A percentile compares a stretch with the other conserved stretches of the same genome.
Conservation (phyloP, 2,888 invertebrate species). For the Mallateleia sp. region DNA sequence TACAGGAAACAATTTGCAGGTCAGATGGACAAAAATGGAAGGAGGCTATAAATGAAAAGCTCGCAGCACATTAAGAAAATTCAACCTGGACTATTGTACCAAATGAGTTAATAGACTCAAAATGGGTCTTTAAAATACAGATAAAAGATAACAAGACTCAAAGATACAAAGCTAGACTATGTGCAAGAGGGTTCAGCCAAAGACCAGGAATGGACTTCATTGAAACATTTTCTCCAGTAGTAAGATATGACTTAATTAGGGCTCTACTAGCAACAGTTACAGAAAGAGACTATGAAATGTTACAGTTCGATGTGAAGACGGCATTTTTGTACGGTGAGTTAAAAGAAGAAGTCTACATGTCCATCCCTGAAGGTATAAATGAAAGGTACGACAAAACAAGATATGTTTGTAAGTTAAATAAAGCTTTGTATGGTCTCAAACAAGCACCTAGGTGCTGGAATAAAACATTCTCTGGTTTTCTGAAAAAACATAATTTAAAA, state of each 20-base stretch:
- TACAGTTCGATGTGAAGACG: slow-evolving; percentile 67
- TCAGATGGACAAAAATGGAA: slow-evolving; percentile 42
- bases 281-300: slow-evolving; percentile 45
- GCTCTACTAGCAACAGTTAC: slow-evolving; percentile 59
- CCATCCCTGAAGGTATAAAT: slow-evolving; percentile 11
- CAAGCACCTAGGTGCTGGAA: slow-evolving; percentile 62
- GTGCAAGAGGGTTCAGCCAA: slow-evolving; percentile 63
- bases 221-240: slow-evolving; percentile 4
- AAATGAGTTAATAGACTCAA: slow-evolving; percentile 51
- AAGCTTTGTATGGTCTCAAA: slow-evolving; percentile 65
- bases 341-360: slow-evolving; percentile 41
- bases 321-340: slow-evolving; percentile 72
- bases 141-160: slow-evolving; percentile 39
- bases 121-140: slow-evolving; percentile 41
- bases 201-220: slow-evolving; percentile 49
- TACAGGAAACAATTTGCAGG: slow-evolving; percentile 15
- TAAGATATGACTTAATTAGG: background rate
- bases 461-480: slow-evolving; percentile 25
- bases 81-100: slow-evolving; percentile 61
- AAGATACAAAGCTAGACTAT: slow-evolving; percentile 63
- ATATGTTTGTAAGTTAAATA: slow-evolving; percentile 43
- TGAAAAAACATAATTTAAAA: slow-evolving; percentile 23
- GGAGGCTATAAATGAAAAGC: slow-evolving; percentile 47
- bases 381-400: slow-evolving; percentile 52
- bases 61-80: slow-evolving; percentile 49